These are phyloP conservation scores for Prunella himalayana DNA, from an alignment of 2,113 vertebrate species.

Conservation along the genomic window DNA sequence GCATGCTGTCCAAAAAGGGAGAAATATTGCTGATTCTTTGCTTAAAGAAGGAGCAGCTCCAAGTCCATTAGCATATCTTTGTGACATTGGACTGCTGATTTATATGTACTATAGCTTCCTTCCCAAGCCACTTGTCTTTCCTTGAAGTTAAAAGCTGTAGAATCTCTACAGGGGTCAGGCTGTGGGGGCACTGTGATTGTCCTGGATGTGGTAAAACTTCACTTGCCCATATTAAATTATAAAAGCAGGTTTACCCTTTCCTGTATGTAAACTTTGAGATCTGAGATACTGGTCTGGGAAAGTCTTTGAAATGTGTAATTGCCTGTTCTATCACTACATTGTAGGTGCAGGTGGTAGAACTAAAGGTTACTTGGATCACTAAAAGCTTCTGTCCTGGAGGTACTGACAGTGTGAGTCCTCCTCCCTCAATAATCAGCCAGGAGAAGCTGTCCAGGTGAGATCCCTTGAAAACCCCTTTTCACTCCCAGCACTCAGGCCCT, in stretches of 20 bases:
- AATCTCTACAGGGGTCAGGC: background rate
- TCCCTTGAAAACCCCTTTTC: background rate
- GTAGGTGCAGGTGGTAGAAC: slow-evolving; percentile 93
- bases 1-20: background rate
- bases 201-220: background rate
- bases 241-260: background rate
- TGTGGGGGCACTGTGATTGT: background rate
- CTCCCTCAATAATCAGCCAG: slow-evolving; percentile 89
- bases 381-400: slow-evolving; percentile 97
- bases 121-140: background rate
- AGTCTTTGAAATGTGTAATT: background rate
- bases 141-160: background rate
- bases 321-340: background rate
- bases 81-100: background rate
- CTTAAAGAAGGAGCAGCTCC: background rate
- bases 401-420: slow-evolving; percentile 92
- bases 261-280: background rate
- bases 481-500: background rate
- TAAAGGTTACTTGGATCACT: slow-evolving; percentile 98
- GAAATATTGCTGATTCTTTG: background rate
- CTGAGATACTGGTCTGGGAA: background rate
- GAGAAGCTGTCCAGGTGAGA: slow-evolving; percentile 90
- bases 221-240: background rate
- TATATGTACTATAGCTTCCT: background rate
- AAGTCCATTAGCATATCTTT: background rate